Conservation (phyloP, 2,797 vertebrate species). For the Thripadectes ignobilis region DNA sequence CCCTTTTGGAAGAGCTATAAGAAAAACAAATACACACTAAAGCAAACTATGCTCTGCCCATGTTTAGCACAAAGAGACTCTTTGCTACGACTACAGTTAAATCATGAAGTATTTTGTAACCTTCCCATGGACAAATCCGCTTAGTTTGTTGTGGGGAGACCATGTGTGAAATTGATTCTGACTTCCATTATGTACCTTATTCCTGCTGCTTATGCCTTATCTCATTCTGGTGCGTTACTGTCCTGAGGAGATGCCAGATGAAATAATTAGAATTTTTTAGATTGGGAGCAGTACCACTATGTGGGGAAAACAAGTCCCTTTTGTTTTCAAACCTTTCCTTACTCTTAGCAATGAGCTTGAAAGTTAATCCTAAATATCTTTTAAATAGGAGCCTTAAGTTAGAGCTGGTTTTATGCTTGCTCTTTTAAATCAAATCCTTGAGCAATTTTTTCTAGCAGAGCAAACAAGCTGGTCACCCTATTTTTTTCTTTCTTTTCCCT, state of each 20-base stretch:
- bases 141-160: conserved; percentile 29
- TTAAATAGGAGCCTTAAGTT: background rate
- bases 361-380: background rate
- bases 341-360: background rate
- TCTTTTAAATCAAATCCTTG: background rate
- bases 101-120: background rate
- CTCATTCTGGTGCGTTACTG: background rate
- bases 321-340: background rate
- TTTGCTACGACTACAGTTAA: background rate
- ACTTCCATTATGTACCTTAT: conserved; percentile 27
- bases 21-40: background rate
- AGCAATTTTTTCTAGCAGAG: background rate
- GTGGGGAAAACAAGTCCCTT: background rate
- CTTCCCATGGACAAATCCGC: background rate
- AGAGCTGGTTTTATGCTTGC: background rate
- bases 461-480: background rate
- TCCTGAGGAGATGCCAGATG: background rate
- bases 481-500: background rate
- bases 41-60: background rate
- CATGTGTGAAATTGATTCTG: conserved; percentile 61
- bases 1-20: background rate
- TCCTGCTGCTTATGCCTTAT: background rate
- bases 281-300: background rate
- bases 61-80: background rate
- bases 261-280: background rate